Base-by-base conservation (phyloP, 2,797 vertebrate genomes). In the Toxotes lorentzi region DNA sequence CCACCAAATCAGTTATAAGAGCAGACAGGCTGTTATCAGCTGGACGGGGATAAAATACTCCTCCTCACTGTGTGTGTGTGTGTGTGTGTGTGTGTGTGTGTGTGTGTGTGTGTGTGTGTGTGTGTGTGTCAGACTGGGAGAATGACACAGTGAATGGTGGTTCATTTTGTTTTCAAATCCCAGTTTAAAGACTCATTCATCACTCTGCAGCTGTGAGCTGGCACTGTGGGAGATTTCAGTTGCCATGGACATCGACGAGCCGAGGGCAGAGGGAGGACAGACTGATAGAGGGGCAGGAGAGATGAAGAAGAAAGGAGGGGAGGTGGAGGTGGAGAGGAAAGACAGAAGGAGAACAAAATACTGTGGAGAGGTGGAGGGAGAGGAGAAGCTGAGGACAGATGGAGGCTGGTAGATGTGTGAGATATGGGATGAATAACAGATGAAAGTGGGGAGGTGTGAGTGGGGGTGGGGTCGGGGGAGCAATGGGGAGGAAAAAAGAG, bases 21-120 rank as follows among this genome's bases (percentile, higher is more conserved):
- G 81, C 45, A 82, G 90, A 90, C 82, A 57, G 87, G 48, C 86
- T 85, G 82, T 86, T 86, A 91, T 90, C 88, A 87, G 88, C 71
- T 34, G 38, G 73, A 78, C 38, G 0, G 74, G 38, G 60, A 88
- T 62, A 4, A 62, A 70, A 7, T n/a, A 30, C 74, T 78, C 60
- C 79, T 76, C 73, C 70, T 54, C 11, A 48, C 54, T 47, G 24
- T 63, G 71, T 54, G 62, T 68, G 62, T 57, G 61, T 65, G 50
- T 77, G 62, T 69, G 74, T 70, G 66, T 70, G 65, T 66, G 45
- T 72, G 66, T 40, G 58, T 62, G 34, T 57, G 56, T 59, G 54
- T 69, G 74, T 72, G 61, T 53, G 35, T 45, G 62, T 27, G 70
- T 54, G 72, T 54, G 56, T 64, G 60, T 76, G 71, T 72, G 70